Percentiles rank a stretch among this genome's conserved stretches.
Conservation (phyloP, 2,113 vertebrate genomes). For the Myrmecobius fasciatus region DNA sequence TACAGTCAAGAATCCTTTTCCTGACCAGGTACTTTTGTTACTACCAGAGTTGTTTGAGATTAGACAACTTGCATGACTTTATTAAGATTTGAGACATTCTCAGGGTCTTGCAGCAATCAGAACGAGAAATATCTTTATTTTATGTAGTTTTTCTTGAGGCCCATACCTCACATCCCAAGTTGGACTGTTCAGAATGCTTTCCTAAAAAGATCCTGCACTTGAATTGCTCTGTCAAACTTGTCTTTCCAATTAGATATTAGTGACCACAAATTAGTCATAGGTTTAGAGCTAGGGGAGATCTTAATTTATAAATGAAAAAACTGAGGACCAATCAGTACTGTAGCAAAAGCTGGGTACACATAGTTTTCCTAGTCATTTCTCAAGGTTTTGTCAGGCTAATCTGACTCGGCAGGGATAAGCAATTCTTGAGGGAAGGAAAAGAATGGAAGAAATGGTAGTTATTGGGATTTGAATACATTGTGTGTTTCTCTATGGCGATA, state of each 20-base stretch:
- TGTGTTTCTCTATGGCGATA: not conserved
- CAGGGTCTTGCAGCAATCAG: not conserved
- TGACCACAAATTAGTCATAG: not conserved
- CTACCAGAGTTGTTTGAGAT: not conserved
- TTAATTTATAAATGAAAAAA: not conserved
- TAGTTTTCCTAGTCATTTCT: not conserved
- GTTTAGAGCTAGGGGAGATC: not conserved
- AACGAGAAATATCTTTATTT: not conserved
- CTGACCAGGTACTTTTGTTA: not conserved
- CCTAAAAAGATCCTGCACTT: not conserved
- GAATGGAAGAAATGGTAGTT: not conserved
- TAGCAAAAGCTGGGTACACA: not conserved
- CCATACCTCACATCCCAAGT: not conserved
- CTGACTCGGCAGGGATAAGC: not conserved
- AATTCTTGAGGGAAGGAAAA: not conserved
- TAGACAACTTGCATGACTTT: not conserved
- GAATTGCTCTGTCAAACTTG: not conserved
- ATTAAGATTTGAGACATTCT: not conserved
- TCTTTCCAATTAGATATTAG: not conserved
- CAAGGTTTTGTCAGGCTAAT: not conserved
- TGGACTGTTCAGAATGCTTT: not conserved
- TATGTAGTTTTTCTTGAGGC: not conserved
- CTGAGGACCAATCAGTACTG: not conserved
- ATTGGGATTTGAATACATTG: not conserved
- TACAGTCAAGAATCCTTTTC: not conserved